Percentiles rank a stretch among this genome's conserved stretches.
These are phyloP conservation scores for Sebastes elongatus DNA, from an alignment of 2,797 vertebrate species.

Conservation along the genomic window DNA sequence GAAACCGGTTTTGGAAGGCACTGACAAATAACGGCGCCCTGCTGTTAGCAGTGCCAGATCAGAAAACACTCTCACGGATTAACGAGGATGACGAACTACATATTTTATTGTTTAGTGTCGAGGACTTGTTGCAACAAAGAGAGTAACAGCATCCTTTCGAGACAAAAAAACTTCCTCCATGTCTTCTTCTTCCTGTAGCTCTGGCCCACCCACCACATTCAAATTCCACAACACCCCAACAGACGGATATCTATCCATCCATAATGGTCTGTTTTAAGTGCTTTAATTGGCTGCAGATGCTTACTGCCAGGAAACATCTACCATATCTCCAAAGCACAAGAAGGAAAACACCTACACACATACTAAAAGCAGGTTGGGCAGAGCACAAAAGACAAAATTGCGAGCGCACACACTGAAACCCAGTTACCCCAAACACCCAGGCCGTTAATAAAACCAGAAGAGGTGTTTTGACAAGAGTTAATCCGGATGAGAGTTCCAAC, in stretches of 20 bases:
- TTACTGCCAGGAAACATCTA: constrained; percentile 1
- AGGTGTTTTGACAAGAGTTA: constrained; percentile 7
- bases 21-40: not conserved
- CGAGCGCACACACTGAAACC: not conserved
- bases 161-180: too few species aligned
- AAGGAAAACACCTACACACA: constrained; percentile 30
- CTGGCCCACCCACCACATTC: not conserved
- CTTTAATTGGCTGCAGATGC: constrained; percentile 50
- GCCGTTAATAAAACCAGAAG: not conserved
- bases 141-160: not conserved
- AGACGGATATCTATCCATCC: not conserved
- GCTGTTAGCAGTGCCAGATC: not conserved
- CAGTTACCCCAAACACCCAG: constrained; percentile 4
- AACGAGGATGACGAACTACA: not conserved
- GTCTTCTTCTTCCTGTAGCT: not conserved
- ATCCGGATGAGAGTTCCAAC: constrained; percentile 1
- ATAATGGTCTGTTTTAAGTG: not conserved
- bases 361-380: constrained; percentile 19
- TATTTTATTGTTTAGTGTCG: not conserved
- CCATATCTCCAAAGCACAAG: not conserved
- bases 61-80: not conserved
- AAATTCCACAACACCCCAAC: constrained; percentile 19
- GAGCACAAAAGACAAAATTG: not conserved
- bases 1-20: not conserved
- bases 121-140: not conserved